These are phyloP conservation scores for Chrysina gloriosa DNA, from an alignment of 2,888 invertebrate species.

Conservation along the genomic window DNA sequence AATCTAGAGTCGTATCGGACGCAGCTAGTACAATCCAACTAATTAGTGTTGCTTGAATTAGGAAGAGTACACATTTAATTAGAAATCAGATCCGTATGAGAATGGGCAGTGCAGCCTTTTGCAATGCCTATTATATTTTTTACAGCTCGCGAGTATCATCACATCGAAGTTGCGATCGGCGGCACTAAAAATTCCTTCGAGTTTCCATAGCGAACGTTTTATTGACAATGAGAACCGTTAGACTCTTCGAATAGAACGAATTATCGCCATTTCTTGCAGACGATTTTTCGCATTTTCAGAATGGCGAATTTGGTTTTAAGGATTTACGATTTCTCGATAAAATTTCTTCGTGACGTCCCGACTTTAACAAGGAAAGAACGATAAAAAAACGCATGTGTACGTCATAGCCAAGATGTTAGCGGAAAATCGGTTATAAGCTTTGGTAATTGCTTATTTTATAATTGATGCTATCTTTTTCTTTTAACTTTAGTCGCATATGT, in stretches of 20 bases:
- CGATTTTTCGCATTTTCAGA: no score
- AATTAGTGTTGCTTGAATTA: slow-evolving; percentile 34
- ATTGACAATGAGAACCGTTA: slow-evolving; percentile 28
- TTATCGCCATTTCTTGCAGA: no score
- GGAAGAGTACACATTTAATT: slow-evolving; percentile 40
- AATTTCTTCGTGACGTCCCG: no score
- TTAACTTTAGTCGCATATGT: no score
- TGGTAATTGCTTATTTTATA: no score
- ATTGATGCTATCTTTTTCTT: no score
- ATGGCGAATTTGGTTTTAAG: no score
- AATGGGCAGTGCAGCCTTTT: slow-evolving; percentile 26
- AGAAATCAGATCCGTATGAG: slow-evolving; percentile 43
- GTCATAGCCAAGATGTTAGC: no score
- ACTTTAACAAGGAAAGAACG: no score
- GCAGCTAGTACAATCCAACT: slow-evolving; percentile 19
- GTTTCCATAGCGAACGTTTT: slow-evolving; percentile 26
- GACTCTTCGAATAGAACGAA: background rate
- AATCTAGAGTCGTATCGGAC: slow-evolving; percentile 7
- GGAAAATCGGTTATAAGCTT: no score
- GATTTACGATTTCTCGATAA: no score
- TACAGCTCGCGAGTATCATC: slow-evolving; percentile 28
- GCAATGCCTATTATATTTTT: slow-evolving; percentile 35
- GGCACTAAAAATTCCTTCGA: slow-evolving; percentile 38
- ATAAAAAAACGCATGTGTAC: no score
- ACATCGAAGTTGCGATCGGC: background rate